Conservation (phyloP, 2,113 vertebrate genomes). For the Microcebus tavaratra region DNA sequence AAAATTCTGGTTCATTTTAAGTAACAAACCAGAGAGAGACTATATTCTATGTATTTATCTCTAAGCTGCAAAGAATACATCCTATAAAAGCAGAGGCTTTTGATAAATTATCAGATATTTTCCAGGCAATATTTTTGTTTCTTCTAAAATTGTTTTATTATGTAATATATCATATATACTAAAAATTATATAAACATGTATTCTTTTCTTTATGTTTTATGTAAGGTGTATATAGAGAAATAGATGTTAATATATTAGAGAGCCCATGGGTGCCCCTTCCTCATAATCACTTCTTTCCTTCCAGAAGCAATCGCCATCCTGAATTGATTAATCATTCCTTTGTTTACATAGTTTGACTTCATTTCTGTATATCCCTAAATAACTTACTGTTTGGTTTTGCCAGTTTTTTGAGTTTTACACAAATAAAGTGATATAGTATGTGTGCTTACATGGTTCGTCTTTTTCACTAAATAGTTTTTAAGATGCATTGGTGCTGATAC, state of each 20-base stretch:
- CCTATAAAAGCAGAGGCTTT: neutral
- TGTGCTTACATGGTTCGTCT: neutral
- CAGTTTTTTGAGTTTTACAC: neutral
- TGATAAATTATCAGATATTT: slow-evolving; percentile 40
- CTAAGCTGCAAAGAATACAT: slow-evolving; percentile 11
- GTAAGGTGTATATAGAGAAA: neutral
- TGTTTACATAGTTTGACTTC: neutral
- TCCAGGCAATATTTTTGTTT: slow-evolving; percentile 30
- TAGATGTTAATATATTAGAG: neutral
- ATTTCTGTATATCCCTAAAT: neutral
- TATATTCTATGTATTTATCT: neutral
- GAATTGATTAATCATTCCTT: neutral
- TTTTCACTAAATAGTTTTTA: neutral
- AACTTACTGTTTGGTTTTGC: neutral
- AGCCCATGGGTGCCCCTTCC: neutral
- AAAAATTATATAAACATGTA: neutral
- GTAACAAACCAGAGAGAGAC: slow-evolving; percentile 31
- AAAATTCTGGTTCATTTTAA: slow-evolving; percentile 26
- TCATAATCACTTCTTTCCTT: neutral
- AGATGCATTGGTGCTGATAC: neutral
- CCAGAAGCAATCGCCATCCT: neutral
- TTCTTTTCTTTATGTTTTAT: neutral
- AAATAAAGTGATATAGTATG: neutral
- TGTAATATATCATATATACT: neutral
- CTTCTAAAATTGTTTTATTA: neutral